phyloP scores from a whole-genome alignment of 2,888 invertebrate species.

The Biston stratarius region DNA sequence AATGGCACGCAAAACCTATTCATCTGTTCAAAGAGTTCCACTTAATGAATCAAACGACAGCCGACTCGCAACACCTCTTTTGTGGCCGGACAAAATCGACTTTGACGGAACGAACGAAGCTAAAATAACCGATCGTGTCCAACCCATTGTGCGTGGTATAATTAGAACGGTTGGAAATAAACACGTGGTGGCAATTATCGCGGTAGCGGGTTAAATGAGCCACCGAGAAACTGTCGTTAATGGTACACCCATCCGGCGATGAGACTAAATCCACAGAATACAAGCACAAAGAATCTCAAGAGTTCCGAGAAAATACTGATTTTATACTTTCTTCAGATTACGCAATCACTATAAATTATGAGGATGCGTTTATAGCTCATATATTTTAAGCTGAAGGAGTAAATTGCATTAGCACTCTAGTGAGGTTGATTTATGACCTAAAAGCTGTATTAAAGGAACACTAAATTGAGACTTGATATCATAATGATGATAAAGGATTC shows the following conservation, averaged over 20 bases:
- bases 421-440: constrained; percentile 30
- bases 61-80: constrained; percentile 81
- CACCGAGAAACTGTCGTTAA: constrained; percentile 82
- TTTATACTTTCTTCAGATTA: constrained; percentile 52
- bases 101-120: constrained; percentile 79
- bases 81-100: constrained; percentile 79
- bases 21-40: constrained; percentile 79
- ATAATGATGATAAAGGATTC: constrained; percentile 11
- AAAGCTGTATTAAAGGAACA: constrained; percentile 14
- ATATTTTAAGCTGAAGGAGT: constrained; percentile 35
- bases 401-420: constrained; percentile 55
- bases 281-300: constrained; percentile 61
- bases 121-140: constrained; percentile 84
- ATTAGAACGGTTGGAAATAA: constrained; percentile 83
- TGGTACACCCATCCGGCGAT: constrained; percentile 79
- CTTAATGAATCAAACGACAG: constrained; percentile 84
- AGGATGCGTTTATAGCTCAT: constrained; percentile 19
- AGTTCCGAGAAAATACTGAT: constrained; percentile 64
- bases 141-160: constrained; percentile 84
- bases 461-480: constrained; percentile 8
- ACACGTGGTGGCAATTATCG: constrained; percentile 86
- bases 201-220: constrained; percentile 85
- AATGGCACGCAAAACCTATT: constrained; percentile 60
- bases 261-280: constrained; percentile 62
- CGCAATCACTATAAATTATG: constrained; percentile 66